Conservation (phyloP, 37 sponge, comb jelly and placozoan species). For the Amphimedon queenslandica region DNA sequence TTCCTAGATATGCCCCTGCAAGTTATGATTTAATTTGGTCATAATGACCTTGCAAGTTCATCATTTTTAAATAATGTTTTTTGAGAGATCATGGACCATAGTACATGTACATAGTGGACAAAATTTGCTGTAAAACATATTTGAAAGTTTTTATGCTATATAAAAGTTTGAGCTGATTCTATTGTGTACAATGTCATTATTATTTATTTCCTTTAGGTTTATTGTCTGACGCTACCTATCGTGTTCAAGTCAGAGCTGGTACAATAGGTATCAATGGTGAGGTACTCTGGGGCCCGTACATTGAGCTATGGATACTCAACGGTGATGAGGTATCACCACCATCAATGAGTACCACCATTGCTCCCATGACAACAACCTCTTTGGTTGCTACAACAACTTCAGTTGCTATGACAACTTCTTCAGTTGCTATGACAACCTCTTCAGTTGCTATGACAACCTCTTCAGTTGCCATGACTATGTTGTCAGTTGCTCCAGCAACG, state of each 20-base stretch:
- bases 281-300: conserved; percentile 44
- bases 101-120: not conserved
- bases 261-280: conserved; percentile 31
- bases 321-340: no score
- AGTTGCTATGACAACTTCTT: not conserved
- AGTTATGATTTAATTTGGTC: no score
- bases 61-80: no score
- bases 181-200: no score
- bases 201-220: not conserved
- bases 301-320: conserved; percentile 35
- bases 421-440: not conserved
- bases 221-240: conserved; percentile 30
- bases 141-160: no score
- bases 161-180: no score
- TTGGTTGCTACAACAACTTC: not conserved
- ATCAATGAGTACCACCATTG: no score
- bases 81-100: not conserved
- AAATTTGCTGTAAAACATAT: no score
- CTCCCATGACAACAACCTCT: not conserved
- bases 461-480: not conserved
- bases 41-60: no score
- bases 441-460: not conserved
- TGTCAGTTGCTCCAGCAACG: not conserved
- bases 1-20: no score
- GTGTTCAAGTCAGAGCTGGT: conserved; percentile 31